A percentile compares a stretch with the other conserved stretches of the same genome.
phyloP scores from a whole-genome alignment of 1,140 invertebrate genomes.

The Colletes gigas region DNA sequence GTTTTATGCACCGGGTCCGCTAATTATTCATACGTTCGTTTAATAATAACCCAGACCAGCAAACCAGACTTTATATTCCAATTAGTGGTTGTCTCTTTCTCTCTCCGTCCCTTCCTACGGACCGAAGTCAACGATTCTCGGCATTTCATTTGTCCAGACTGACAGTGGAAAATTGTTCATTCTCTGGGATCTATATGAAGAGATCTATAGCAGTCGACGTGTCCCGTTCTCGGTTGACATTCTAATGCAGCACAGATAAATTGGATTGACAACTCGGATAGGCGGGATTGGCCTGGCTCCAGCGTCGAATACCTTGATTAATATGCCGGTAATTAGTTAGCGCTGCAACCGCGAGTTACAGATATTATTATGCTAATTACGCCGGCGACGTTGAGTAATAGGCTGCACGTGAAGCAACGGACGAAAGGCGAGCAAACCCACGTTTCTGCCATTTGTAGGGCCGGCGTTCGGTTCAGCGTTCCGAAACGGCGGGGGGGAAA shows the following conservation, averaged over 20 bases:
- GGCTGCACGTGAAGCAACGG: conserved; percentile 68
- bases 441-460: conserved; percentile 64
- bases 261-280: conserved; percentile 67
- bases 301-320: conserved; percentile 70
- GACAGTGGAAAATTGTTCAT: conserved; percentile 49
- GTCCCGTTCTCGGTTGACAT: conserved; percentile 54
- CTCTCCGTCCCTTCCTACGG: too few relatives aligned
- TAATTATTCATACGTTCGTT: not conserved
- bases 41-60: not conserved
- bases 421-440: conserved; percentile 54
- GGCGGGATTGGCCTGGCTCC: conserved; percentile 64
- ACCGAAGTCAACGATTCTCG: not conserved
- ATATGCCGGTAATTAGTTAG: conserved; percentile 70
- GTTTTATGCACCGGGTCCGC: not conserved
- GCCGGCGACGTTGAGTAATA: conserved; percentile 70
- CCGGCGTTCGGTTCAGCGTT: conserved; percentile 26
- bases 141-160: conserved; percentile 29
- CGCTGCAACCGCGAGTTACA: conserved; percentile 71
- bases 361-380: conserved; percentile 74
- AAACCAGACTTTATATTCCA: conserved; percentile 1
- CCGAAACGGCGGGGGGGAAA: not conserved
- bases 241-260: conserved; percentile 66
- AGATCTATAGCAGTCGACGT: conserved; percentile 54
- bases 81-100: not conserved
- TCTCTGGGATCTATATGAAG: conserved; percentile 57